phyloP scores from a whole-genome alignment of 2,888 invertebrate genomes.

The Mesochorus sp. region DNA sequence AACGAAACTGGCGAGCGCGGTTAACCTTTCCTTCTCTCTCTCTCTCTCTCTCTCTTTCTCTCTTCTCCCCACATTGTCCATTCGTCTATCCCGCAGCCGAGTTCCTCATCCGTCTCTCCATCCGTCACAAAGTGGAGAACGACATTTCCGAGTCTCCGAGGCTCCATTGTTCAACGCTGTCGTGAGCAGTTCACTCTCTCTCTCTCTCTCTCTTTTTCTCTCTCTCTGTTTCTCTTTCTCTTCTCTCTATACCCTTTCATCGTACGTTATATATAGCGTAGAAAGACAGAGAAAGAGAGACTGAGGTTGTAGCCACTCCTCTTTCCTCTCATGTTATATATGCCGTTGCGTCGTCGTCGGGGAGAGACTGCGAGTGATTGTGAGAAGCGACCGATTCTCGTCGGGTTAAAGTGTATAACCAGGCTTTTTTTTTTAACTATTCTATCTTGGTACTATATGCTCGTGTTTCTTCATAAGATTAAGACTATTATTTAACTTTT shows the following conservation, averaged over 20 bases:
- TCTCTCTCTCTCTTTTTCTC: slow-evolving; percentile 35
- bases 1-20: slow-evolving; percentile 47
- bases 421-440: slow-evolving; percentile 27
- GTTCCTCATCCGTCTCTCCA: slow-evolving; percentile 80
- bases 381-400: slow-evolving; percentile 47
- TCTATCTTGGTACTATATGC: neutral
- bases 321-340: slow-evolving; percentile 23
- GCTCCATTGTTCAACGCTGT: slow-evolving; percentile 71
- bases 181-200: slow-evolving; percentile 49
- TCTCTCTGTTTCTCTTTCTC: slow-evolving; percentile 46
- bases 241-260: slow-evolving; percentile 41
- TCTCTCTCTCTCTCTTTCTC: slow-evolving; percentile 65
- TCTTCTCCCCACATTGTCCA: slow-evolving; percentile 72
- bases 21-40: slow-evolving; percentile 74
- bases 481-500: too few relatives aligned
- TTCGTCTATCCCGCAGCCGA: slow-evolving; percentile 72
- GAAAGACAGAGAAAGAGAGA: slow-evolving; percentile 1
- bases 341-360: slow-evolving; percentile 21
- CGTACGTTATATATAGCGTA: slow-evolving; percentile 16
- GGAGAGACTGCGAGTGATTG: slow-evolving; percentile 10
- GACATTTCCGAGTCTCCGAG: slow-evolving; percentile 80
- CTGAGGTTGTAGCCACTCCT: slow-evolving; percentile 47
- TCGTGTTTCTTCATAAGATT: too few relatives aligned
- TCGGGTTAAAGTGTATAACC: slow-evolving; percentile 24
- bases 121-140: slow-evolving; percentile 75